These are phyloP conservation scores for Dendrophyllia cribrosa DNA, from an alignment of 64 coral and sea anemone species.

Conservation along the genomic window DNA sequence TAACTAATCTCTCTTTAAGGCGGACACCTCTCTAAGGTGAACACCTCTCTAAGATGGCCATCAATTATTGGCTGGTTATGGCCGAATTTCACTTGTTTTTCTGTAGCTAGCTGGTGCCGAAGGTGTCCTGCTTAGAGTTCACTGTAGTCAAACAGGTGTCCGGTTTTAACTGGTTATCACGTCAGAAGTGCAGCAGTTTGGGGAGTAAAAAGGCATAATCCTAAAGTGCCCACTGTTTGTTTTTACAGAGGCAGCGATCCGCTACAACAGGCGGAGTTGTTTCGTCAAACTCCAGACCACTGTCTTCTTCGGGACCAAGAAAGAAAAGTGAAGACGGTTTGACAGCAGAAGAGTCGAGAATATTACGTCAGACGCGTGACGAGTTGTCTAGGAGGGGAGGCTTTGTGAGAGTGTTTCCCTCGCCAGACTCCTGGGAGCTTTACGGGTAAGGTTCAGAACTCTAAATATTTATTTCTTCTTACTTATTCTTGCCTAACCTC, in stretches of 20 bases:
- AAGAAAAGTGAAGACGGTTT: slow-evolving; percentile 63
- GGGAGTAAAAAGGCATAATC: neutral
- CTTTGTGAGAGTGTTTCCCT: slow-evolving; percentile 93
- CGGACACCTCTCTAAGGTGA: too few relatives aligned
- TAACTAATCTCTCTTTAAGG: too few relatives aligned
- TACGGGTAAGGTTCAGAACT: slow-evolving; percentile 70
- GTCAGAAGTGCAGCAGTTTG: too few relatives aligned
- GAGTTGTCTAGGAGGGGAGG: slow-evolving; percentile 85
- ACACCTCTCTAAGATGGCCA: too few relatives aligned
- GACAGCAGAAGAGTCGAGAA: slow-evolving; percentile 80
- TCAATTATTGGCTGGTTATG: too few relatives aligned
- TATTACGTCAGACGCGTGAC: slow-evolving; percentile 82
- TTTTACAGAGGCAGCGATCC: slow-evolving; percentile 80
- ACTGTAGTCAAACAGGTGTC: too few relatives aligned
- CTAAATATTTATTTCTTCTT: neutral
- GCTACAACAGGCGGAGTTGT: slow-evolving; percentile 75
- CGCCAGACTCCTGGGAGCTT: slow-evolving; percentile 91
- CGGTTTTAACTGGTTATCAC: too few relatives aligned
- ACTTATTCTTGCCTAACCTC: too few relatives aligned
- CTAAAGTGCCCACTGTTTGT: neutral
- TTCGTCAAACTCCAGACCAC: slow-evolving; percentile 22
- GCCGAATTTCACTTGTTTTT: too few relatives aligned
- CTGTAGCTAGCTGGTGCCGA: too few relatives aligned
- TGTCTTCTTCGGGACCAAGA: slow-evolving; percentile 2
- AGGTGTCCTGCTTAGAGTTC: too few relatives aligned